Evolutionary conservation across 2,113 vertebrate species (phyloP).

Genomic region (Geothlypis trichas): DNA sequence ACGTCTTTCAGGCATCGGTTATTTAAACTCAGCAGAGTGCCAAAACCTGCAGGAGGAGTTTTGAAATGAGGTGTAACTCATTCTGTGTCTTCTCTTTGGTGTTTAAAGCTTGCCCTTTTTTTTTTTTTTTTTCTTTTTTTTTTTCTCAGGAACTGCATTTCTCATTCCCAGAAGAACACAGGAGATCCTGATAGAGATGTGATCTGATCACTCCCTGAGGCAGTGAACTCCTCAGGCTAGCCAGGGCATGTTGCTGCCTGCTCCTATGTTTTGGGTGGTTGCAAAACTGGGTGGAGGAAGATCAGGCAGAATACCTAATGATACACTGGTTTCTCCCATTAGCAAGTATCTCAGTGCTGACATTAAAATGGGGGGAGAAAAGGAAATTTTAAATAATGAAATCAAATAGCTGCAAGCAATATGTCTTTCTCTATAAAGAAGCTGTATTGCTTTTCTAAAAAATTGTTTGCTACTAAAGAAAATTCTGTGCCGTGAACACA

Average conservation of each 20-base stretch:
- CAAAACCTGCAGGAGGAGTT: not conserved
- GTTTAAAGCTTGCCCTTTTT: not conserved
- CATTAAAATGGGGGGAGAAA: not conserved
- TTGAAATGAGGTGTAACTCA: not conserved
- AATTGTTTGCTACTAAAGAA: not conserved
- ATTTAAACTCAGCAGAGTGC: not conserved
- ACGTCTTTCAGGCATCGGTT: fast-evolving
- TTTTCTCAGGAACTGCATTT: not conserved
- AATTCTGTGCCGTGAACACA: not conserved
- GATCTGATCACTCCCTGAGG: not conserved
- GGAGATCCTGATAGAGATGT: not conserved
- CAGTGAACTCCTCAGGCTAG: conserved; percentile 2
- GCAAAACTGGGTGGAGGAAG: conserved; percentile 25
- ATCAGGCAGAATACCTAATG: not conserved
- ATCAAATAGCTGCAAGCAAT: not conserved
- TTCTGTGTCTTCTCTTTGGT: not conserved
- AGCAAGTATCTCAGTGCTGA: not conserved
- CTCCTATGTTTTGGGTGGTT: not conserved
- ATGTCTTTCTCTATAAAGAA: not conserved
- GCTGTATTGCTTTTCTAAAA: not conserved
- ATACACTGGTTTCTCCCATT: not conserved
- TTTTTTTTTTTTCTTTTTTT: no score
- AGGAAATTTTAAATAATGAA: not conserved
- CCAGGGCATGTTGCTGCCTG: conserved; percentile 27
- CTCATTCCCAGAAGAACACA: not conserved